These are phyloP conservation scores for Nymphalis polychloros DNA, from an alignment of 2,888 invertebrate genomes.

Conservation along the genomic window DNA sequence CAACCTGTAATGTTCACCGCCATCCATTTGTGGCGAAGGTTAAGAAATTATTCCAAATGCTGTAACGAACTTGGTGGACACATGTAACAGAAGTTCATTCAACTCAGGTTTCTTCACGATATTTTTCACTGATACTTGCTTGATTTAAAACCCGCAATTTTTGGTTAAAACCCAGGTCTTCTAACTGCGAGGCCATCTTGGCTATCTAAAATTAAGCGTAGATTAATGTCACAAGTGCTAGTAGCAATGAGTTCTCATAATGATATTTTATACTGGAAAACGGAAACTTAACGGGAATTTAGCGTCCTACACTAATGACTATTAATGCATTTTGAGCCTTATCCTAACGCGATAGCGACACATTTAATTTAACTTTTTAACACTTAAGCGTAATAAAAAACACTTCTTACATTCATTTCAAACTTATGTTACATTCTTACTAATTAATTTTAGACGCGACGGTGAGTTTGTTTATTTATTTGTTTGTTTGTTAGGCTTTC, in stretches of 20 bases:
- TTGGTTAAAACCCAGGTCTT: neutral
- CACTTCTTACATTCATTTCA: neutral
- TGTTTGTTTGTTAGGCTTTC: too few species aligned
- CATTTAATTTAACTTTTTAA: conserved; percentile 9
- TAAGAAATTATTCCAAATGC: too few species aligned
- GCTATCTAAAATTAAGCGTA: neutral
- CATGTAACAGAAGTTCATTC: too few species aligned
- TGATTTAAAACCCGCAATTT: neutral
- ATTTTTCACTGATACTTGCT: too few species aligned
- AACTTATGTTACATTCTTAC: too few species aligned
- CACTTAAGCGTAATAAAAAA: neutral
- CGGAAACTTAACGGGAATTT: conserved; percentile 34
- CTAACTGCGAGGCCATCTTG: too few species aligned
- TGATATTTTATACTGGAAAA: conserved; percentile 31
- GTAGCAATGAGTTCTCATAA: conserved; percentile 32
- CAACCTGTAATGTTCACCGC: too few species aligned
- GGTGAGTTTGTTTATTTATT: too few species aligned
- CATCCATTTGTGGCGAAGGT: too few species aligned
- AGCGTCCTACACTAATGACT: conserved; percentile 29
- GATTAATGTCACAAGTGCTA: conserved; percentile 27
- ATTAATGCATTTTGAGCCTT: conserved; percentile 28
- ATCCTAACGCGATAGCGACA: conserved; percentile 17
- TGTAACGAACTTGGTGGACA: too few species aligned
- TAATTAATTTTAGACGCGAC: too few species aligned
- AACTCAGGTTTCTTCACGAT: too few species aligned